Conservation (phyloP, 1,140 invertebrate genomes). For the Vollenhovia emeryi region DNA sequence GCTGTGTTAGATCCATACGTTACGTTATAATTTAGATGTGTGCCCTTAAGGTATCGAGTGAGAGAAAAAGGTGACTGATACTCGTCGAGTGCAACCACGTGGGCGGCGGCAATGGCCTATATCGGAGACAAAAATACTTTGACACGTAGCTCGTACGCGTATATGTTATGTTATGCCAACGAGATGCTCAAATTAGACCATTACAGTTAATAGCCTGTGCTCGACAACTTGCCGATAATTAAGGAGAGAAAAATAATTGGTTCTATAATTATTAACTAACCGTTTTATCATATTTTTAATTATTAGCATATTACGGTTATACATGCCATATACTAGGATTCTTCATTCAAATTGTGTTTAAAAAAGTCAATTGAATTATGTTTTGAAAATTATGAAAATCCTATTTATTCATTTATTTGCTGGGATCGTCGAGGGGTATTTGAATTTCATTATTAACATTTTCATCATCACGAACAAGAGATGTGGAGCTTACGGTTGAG, state of each 20-base stretch:
- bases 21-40: neutral
- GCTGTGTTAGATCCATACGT: neutral
- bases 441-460: neutral
- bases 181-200: conserved; percentile 11
- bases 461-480: neutral
- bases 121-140: conserved; percentile 75
- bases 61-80: conserved; percentile 10
- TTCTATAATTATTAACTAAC: neutral
- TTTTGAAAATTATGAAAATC: neutral
- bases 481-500: neutral
- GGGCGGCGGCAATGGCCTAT: conserved; percentile 75
- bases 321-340: neutral
- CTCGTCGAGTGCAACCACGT: conserved; percentile 69
- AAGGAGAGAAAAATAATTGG: conserved; percentile 1
- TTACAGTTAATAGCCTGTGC: neutral
- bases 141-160: neutral
- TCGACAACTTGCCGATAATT: neutral
- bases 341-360: neutral
- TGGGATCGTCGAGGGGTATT: neutral
- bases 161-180: conserved; percentile 17
- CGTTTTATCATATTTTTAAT: neutral
- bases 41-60: neutral
- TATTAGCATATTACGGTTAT: neutral
- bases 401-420: neutral
- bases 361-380: neutral